Evolutionary conservation across 2,797 vertebrate species (phyloP), one percentile per base, ranked within the genome.

Genomic region (Cheirogaleus major): DNA sequence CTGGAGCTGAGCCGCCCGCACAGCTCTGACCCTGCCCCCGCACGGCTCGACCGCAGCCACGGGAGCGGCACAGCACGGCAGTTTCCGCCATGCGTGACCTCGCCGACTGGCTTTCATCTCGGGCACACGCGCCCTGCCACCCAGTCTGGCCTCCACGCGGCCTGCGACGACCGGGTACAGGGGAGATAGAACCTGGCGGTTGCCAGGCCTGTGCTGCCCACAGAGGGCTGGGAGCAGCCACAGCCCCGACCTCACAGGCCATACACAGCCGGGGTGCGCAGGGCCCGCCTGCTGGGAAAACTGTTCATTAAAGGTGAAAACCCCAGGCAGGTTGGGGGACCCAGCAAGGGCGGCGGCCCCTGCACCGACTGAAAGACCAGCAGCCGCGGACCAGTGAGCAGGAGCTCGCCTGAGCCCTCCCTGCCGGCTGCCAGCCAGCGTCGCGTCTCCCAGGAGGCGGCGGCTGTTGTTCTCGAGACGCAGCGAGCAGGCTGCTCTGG

Each of bases 221-320:
- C 23, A 11, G n/a, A 32, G 25, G 38, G 25, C 48, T 30, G 23
- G 4, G 8, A n/a, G 18, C 14, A 9, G 57, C 0, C 0, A 1
- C 14, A 45, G 43, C 76, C 52, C 79, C 43, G 87, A 67, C 3
- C 4, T 35, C 78, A 69, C 10, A 10, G 7, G 35, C 7, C 23
- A 27, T 48, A 20, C 18, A 80, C 93, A 85, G 9, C 9, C 83
- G 55, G 23, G 93, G 55, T 61, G 14, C 13, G 3, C 55, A 88
- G 0, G 30, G 78, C 43, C 89, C 27, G 61, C 65, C 94, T 83
- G 72, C 5, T 59, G 27, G 45, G 85, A 63, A 85, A 83, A 84
- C 88, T 55, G 50, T 43, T 95, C 27, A 18, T 63, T 81, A 93
- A 82, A 82, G 59, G 96, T 45, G 45, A 93, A 95, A 41, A 27